Percentiles rank a stretch among this genome's conserved stretches.
Evolutionary conservation across 2,113 vertebrate genomes (phyloP).

Genomic region (Catagonus wagneri): DNA sequence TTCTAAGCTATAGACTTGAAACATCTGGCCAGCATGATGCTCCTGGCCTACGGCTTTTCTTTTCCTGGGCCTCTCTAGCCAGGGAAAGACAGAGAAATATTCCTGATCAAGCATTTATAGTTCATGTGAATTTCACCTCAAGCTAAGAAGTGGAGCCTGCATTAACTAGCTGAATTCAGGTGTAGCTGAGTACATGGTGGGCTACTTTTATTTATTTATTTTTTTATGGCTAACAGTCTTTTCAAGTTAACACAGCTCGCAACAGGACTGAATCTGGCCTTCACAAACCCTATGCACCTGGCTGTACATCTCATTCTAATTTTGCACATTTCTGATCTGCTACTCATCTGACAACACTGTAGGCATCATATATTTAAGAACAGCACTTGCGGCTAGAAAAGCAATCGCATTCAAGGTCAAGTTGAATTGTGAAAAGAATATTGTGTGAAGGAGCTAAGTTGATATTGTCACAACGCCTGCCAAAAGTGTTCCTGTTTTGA

Average conservation of each 20-base stretch:
- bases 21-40: constrained; percentile 36
- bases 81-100: constrained; percentile 56
- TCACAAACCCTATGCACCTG: not conserved
- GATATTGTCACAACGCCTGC: not conserved
- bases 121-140: constrained; percentile 63
- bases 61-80: not conserved
- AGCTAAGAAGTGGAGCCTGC: not conserved
- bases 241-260: not conserved
- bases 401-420: constrained; percentile 63
- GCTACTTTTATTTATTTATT: not conserved
- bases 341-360: constrained; percentile 16
- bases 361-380: constrained; percentile 58
- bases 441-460: not conserved
- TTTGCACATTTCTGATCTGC: constrained; percentile 57
- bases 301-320: constrained; percentile 21
- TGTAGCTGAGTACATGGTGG: not conserved
- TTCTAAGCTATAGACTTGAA: constrained; percentile 20
- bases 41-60: constrained; percentile 51
- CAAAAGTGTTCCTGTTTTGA: not conserved
- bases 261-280: not conserved
- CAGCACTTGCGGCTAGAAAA: not conserved
- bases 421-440: constrained; percentile 16
- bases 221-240: constrained; percentile 9
- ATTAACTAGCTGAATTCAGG: constrained; percentile 34
- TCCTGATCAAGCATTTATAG: constrained; percentile 63